Base-by-base conservation (phyloP, 2,113 vertebrate genomes). In the Chloroceryle aenea region DNA sequence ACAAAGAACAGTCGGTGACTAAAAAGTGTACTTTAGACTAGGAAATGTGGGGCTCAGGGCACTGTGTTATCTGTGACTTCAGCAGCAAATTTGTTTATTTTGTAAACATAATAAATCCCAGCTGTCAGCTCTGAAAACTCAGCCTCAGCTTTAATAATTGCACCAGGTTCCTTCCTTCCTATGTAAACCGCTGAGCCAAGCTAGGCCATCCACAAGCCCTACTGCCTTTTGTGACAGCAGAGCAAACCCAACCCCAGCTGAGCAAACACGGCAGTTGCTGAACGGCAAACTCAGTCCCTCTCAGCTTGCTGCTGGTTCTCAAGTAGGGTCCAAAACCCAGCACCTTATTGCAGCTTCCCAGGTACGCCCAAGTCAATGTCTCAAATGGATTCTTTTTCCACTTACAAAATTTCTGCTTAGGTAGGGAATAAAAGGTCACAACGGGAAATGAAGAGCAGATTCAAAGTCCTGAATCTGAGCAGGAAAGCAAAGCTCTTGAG, bases 101-200 rank as follows among this genome's bases (percentile, higher is more conserved):
- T 81, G 73, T 18, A 45, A 87, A 68, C 29, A n/a, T 69, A 80
- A 29, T 36, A 85, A 90, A 91, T 59, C n/a, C 45, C 82, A 80
- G 58, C 87, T 84, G 75, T 59, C 82, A 92, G 38, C 52, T 69
- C 68, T 75, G 55, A 89, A 95, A 93, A 73, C 43, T 90, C 78
- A 71, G 68, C 48, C 42, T 88, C 64, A 78, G 79, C 79, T 88
- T 80, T 77, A 90, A 19, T 63, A 81, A 83, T 2, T 72, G 61
- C 67, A 26, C 8, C 0, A 1, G 18, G 59, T 45, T 87, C 67
- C 74, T 72, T 87, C 73, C 43, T 53, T 26, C 83, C 58, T 43
- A 52, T 0, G 0, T 14, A 84, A 50, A 77, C 7, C 63, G 88
- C 79, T 56, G 80, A 94, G 89, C 73, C 56, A 89, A 84, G 73